Percentiles rank a stretch among this genome's conserved stretches.
Conservation (phyloP, 53 echinoderm and acorn worm genomes). For the Echinometra lucunter region DNA sequence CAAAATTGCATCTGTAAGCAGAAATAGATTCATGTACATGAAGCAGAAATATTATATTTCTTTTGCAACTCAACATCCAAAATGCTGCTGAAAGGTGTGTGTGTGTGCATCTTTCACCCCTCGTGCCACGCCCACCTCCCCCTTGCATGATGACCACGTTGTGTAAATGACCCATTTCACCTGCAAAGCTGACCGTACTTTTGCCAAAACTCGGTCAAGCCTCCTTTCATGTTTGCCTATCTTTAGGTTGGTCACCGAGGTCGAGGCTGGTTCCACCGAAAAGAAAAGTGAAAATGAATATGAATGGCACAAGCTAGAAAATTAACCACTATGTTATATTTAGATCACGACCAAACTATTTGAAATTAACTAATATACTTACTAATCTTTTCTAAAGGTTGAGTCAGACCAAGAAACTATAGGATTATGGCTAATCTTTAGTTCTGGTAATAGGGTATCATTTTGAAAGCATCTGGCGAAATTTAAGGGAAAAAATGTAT, state of each 20-base stretch:
- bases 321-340: background rate
- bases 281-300: slow-evolving; percentile 50
- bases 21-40: too few species aligned
- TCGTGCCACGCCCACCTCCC: slow-evolving; percentile 7
- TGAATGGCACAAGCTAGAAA: background rate
- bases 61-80: too few species aligned
- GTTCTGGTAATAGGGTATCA: background rate
- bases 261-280: slow-evolving; percentile 41
- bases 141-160: background rate
- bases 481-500: background rate
- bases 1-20: too few species aligned
- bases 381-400: background rate
- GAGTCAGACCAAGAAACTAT: background rate
- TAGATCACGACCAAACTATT: background rate
- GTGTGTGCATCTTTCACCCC: too few species aligned
- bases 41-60: too few species aligned
- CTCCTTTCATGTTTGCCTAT: slow-evolving; percentile 20
- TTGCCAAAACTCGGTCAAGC: slow-evolving; percentile 49
- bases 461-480: background rate
- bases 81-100: too few species aligned
- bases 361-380: background rate
- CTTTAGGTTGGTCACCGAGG: background rate
- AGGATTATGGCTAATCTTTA: background rate
- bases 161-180: slow-evolving; percentile 25
- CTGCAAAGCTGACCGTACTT: slow-evolving; percentile 56